Evolutionary conservation across 2,797 vertebrate genomes (phyloP).

Genomic region (Echiichthys vipera): DNA sequence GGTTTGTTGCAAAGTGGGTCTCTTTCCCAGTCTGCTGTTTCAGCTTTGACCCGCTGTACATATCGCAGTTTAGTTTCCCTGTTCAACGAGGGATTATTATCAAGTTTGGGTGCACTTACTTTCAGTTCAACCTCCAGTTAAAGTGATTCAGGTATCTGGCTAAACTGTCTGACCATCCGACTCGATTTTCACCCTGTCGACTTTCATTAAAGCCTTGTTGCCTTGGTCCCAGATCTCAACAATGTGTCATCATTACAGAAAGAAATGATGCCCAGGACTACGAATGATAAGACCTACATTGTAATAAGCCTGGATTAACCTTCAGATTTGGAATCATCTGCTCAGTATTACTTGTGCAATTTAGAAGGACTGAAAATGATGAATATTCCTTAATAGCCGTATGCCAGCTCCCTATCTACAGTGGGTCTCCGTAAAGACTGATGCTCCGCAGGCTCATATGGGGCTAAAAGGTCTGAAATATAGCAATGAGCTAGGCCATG

Average conservation of each 20-base stretch:
- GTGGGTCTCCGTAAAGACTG: too few relatives aligned
- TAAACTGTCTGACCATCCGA: not conserved
- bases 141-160: not conserved
- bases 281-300: not conserved
- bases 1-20: not conserved
- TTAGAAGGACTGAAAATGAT: too few relatives aligned
- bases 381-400: too few relatives aligned
- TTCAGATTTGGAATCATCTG: not conserved
- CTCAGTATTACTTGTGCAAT: too few relatives aligned
- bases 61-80: not conserved
- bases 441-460: not conserved
- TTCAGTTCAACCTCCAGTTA: not conserved
- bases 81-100: not conserved
- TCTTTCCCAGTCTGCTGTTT: not conserved
- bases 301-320: not conserved
- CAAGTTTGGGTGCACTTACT: not conserved
- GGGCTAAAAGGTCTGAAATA: conserved; percentile 2
- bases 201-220: not conserved
- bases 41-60: not conserved
- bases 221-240: not conserved
- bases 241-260: not conserved
- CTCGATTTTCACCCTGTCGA: not conserved
- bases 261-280: not conserved
- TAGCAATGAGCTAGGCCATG: not conserved
- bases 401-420: too few relatives aligned